Evolutionary conservation across 2,113 vertebrate species (phyloP), one percentile per base, ranked within the genome.

Genomic region (Cyanoliseus patagonus): DNA sequence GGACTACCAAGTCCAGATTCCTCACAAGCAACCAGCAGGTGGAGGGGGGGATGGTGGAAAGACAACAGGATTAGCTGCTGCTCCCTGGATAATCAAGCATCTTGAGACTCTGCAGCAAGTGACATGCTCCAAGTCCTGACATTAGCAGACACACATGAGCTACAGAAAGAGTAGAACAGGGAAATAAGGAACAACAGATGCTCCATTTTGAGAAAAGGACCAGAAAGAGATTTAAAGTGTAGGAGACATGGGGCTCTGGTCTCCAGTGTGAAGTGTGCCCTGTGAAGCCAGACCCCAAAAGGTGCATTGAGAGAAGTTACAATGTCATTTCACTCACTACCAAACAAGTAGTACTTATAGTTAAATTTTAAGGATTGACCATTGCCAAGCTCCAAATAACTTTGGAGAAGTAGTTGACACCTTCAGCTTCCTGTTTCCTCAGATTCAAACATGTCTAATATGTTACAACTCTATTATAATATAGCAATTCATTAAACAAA

Each of bases 81-180:
- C 44, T 74, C 35, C 17, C 16, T 27, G 37, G 12, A 31, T 7
- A 39, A n/a, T 10, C 59, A 49, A 63, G 28, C 15, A 57, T 4
- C 23, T 47, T 53, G 57, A 31, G 44, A 57, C 9, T 9, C 17
- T 37, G n/a, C 46, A 62, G n/a, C 17, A 51, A 30, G 30, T 18
- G 15, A 28, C 1, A 0, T 15, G 44, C n/a, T 73, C 53, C 49
- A 33, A 35, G 42, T n/a, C 39, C 23, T 51, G 57, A 13, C 0
- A 0, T 37, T 64, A 42, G 31, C 41, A 75, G 42, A 17, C 17
- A 37, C 17, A 7, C 19, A 11, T 0, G 0, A 19, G 28, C n/a
- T 52, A 23, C 1, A 51, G 74, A 14, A 74, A 55, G 46, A 39
- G 33, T 4, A 42, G 52, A 84, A 55, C 8, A 55, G 39, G 25